Base-by-base conservation (phyloP, 2,113 vertebrate species). In the Solea senegalensis region DNA sequence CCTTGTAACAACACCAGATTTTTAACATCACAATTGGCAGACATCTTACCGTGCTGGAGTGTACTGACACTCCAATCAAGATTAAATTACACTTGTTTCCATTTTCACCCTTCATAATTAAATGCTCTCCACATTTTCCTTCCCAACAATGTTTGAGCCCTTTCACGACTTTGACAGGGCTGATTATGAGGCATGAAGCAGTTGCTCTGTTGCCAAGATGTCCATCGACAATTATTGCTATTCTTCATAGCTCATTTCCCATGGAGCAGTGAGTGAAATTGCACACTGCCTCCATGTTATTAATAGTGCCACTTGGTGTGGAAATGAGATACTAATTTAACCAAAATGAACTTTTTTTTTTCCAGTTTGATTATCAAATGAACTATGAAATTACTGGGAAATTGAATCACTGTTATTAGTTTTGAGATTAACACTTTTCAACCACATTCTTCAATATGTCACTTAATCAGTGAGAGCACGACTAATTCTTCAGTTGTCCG, bases 181-280 rank as follows among this genome's bases (percentile, higher is more conserved):
- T 95, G 95, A 94, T 95, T 94, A 95, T 88, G 92, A 88, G 92
- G 93, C 94, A 91, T 93, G 93, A 95, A 95, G 92, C 95, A 97
- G 95, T 95, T 95, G 95, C 93, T 95, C 92, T 90, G 92, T 91
- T 94, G 93, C 94, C 90, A 92, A 94, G 91, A 94, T 95, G 94
- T 94, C 95, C 95, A 90, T 91, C 94, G 93, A 95, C 95, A 95
- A 95, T 96, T 94, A 92, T 92, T 93, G 91, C 92, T 91, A 91
- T 94, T 94, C 87, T 94, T 91, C 92, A 94, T 91, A 94, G 94
- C 92, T 95, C 92, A 96, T 96, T 95, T 96, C 93, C 92, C 90
- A 88, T 76, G 79, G 84, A 91, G 85, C 75, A 80, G 72, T 16
- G 83, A 85, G 75, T 86, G 72, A 83, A 86, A 91, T 79, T 86